These are phyloP conservation scores for Harpagoxenus sublaevis DNA, from an alignment of 2,888 invertebrate genomes.

Conservation along the genomic window DNA sequence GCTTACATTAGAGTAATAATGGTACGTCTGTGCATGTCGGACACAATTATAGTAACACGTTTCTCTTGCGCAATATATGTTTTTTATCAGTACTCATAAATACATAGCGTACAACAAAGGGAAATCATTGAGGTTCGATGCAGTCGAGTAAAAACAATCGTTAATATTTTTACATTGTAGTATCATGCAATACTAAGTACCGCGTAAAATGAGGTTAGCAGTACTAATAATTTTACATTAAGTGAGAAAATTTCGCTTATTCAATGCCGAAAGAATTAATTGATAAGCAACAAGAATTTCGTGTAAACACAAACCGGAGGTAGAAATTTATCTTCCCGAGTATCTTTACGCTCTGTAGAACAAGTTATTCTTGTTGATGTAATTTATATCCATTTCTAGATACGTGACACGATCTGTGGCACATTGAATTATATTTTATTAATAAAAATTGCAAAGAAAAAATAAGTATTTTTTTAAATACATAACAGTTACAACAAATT, in stretches of 20 bases:
- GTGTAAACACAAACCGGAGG: neutral
- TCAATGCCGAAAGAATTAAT: neutral
- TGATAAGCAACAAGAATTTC: neutral
- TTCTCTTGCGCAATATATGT: constrained; percentile 13
- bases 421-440: neutral
- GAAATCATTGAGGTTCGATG: neutral
- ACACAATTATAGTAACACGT: constrained; percentile 31
- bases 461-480: neutral
- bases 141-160: neutral
- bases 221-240: neutral
- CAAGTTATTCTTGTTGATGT: neutral
- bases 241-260: neutral
- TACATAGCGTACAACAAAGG: neutral
- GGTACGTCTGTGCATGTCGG: neutral
- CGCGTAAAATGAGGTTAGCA: neutral
- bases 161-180: constrained; percentile 1
- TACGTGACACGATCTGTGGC: neutral
- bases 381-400: neutral
- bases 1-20: constrained; percentile 31
- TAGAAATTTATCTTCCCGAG: neutral
- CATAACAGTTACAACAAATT: constrained; percentile 5
- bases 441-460: no score
- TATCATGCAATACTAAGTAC: neutral
- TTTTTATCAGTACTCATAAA: constrained; percentile 16
- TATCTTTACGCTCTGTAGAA: neutral